A percentile compares a stretch with the other conserved stretches of the same genome.
These are phyloP conservation scores for Arctopsyche grandis DNA, from an alignment of 1,140 invertebrate species.

Conservation along the genomic window DNA sequence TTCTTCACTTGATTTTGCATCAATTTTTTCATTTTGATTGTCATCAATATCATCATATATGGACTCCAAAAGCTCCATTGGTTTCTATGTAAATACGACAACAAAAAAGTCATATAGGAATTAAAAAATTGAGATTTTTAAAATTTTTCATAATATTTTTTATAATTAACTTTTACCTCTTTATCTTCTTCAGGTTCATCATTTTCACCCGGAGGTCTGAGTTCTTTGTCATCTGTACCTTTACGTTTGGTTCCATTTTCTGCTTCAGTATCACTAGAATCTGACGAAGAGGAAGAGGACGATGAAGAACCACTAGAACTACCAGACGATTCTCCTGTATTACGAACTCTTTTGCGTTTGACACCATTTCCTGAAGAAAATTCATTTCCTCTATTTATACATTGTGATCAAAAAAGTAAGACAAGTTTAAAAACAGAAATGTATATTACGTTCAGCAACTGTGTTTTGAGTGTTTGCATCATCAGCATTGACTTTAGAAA, in stretches of 20 bases:
- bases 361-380: background rate
- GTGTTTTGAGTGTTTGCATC: conserved; percentile 45
- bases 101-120: no score
- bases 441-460: conserved; percentile 55
- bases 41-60: conserved; percentile 35
- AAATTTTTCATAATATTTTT: no score
- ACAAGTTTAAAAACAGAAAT: background rate
- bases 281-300: conserved; percentile 56
- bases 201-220: conserved; percentile 49
- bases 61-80: no score
- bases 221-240: conserved; percentile 23
- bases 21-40: conserved; percentile 58
- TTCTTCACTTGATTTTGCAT: conserved; percentile 57
- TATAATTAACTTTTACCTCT: conserved; percentile 20
- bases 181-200: conserved; percentile 46
- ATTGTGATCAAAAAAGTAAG: background rate
- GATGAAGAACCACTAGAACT: conserved; percentile 57
- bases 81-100: no score
- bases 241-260: conserved; percentile 54
- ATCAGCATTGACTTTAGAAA: conserved; percentile 59
- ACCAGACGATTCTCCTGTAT: conserved; percentile 52
- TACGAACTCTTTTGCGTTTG: conserved; percentile 57
- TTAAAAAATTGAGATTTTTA: no score
- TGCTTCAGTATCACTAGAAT: conserved; percentile 59
- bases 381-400: conserved; percentile 30